Conservation (phyloP, 2,797 vertebrate genomes). For the Onychomys torridus region DNA sequence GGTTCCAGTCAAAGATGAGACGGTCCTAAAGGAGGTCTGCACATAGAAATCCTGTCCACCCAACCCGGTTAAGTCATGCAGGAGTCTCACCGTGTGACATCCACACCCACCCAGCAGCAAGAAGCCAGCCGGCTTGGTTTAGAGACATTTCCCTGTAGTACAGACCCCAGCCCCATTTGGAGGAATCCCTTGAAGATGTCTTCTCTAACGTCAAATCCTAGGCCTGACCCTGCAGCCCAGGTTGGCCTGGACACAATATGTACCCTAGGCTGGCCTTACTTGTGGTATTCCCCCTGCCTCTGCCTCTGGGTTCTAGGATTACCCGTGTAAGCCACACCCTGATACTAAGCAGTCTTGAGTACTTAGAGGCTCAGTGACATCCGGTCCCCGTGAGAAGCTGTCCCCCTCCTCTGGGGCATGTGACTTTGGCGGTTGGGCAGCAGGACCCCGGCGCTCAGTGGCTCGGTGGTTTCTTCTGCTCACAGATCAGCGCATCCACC, state of each 20-base stretch:
- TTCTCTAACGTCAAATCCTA: background rate
- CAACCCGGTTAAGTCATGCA: background rate
- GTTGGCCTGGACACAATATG: background rate
- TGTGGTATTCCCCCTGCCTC: background rate
- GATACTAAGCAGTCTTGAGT: background rate
- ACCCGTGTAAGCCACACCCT: background rate
- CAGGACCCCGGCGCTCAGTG: background rate
- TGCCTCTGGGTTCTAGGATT: background rate
- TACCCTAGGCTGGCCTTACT: background rate
- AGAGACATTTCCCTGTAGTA: background rate
- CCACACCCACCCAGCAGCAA: background rate
- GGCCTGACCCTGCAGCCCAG: background rate
- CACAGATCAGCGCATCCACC: constrained; percentile 86
- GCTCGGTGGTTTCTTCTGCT: background rate
- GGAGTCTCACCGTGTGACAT: background rate
- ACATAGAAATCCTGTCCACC: background rate
- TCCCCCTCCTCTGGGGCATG: background rate
- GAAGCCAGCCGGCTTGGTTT: background rate
- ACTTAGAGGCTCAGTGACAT: background rate
- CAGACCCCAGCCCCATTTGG: background rate
- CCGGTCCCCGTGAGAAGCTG: background rate
- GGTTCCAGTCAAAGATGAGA: background rate
- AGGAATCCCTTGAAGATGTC: background rate
- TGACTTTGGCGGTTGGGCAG: background rate
- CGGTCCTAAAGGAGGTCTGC: background rate